phyloP scores from a whole-genome alignment of 2,113 vertebrate species.

The Nibea coibor region DNA sequence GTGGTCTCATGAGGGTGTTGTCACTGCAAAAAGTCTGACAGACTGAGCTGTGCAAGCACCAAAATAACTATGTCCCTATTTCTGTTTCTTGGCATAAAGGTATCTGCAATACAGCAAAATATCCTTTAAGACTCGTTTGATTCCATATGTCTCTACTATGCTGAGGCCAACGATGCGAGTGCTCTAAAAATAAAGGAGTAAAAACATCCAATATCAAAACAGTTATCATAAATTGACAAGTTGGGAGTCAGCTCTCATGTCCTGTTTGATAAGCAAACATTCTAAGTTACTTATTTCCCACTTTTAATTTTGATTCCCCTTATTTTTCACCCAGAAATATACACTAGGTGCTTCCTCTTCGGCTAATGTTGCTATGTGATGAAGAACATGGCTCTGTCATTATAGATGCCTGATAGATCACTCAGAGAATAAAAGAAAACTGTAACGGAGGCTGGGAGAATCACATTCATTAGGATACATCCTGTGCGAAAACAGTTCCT shows the following conservation, averaged over 20 bases:
- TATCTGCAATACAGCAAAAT: background rate
- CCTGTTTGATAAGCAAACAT: background rate
- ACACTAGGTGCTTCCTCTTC: background rate
- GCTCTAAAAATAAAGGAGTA: background rate
- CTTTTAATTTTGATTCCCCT: too few relatives aligned
- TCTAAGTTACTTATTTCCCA: background rate
- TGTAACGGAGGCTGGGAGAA: background rate
- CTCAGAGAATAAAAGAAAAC: background rate
- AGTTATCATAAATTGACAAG: background rate
- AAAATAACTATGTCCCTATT: background rate
- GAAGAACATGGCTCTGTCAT: background rate
- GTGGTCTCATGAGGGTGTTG: background rate
- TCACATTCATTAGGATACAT: background rate
- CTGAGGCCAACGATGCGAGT: background rate
- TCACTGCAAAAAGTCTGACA: background rate
- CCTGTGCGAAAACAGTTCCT: slow-evolving; percentile 1
- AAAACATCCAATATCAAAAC: background rate
- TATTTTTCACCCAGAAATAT: background rate
- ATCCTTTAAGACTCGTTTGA: background rate
- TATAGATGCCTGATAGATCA: background rate
- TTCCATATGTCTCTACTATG: background rate
- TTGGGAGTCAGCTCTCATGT: background rate
- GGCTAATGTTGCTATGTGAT: background rate
- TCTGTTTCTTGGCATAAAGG: background rate
- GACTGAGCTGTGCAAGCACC: background rate